These are phyloP conservation scores for Cepaea hortensis DNA, from an alignment of 2,888 invertebrate genomes.

Conservation along the genomic window DNA sequence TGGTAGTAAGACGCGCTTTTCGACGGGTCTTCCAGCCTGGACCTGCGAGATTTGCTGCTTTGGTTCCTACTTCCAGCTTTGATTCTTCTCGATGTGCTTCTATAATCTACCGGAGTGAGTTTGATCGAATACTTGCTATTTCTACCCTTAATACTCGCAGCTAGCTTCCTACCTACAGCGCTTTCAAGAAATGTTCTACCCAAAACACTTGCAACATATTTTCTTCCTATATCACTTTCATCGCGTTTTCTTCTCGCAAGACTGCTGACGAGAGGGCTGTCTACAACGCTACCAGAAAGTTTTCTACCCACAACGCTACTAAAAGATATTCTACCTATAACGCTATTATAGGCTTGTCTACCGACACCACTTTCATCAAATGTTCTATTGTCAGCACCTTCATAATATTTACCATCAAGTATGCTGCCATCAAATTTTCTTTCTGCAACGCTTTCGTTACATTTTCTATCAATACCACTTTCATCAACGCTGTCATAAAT, in stretches of 20 bases:
- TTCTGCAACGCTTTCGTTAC: background rate
- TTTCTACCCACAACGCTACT: no score
- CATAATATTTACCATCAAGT: background rate
- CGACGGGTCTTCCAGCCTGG: background rate
- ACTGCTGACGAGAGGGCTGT: background rate
- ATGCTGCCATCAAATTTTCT: background rate
- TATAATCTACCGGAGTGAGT: background rate
- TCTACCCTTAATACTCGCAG: no score
- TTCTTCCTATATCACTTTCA: background rate
- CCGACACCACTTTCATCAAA: background rate
- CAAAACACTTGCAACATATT: no score
- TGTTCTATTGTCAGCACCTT: background rate
- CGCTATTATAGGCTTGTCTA: no score
- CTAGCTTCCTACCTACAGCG: no score
- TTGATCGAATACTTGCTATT: background rate
- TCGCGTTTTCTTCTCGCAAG: background rate
- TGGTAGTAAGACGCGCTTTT: conserved; percentile 5
- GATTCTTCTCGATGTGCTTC: background rate
- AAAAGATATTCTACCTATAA: background rate
- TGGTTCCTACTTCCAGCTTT: background rate
- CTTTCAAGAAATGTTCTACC: no score
- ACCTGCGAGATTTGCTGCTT: background rate
- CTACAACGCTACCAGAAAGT: no score
- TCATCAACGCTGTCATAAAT: background rate
- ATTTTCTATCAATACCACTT: background rate